Percentiles rank a stretch among this genome's conserved stretches.
These are phyloP conservation scores for Ridgeia piscesae DNA, from an alignment of 1,140 invertebrate genomes.

Conservation along the genomic window DNA sequence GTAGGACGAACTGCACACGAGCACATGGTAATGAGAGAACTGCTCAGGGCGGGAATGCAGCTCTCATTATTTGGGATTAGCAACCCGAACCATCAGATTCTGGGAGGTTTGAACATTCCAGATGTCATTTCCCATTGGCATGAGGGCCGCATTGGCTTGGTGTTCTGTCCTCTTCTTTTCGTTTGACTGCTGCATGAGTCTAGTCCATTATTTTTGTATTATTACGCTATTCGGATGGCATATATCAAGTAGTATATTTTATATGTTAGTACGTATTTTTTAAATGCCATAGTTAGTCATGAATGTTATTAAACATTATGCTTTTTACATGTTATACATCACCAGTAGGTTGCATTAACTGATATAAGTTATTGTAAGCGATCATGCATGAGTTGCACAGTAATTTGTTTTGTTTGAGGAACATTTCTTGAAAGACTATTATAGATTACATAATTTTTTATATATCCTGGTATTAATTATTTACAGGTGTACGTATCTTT, in stretches of 20 bases:
- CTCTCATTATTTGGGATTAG: slow-evolving; percentile 5
- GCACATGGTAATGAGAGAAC: not conserved
- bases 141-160: not conserved
- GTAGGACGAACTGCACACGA: not conserved
- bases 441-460: not conserved
- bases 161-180: not conserved
- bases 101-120: not conserved
- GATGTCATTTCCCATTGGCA: not conserved
- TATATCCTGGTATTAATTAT: not conserved
- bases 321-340: not conserved
- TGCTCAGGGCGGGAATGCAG: not conserved
- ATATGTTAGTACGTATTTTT: not conserved
- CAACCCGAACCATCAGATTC: not conserved
- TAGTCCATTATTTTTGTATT: not conserved
- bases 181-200: not conserved
- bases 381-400: not conserved
- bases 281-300: not conserved
- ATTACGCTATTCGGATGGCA: not conserved
- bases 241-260: not conserved
- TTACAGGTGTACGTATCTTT: not conserved
- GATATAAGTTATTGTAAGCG: not conserved
- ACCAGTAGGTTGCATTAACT: not conserved
- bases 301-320: not conserved
- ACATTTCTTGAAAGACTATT: not conserved
- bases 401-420: not conserved